A percentile compares a stretch with the other conserved stretches of the same genome.
phyloP scores from a whole-genome alignment of 1,140 invertebrate species.

The Tetragnatha versicolor region DNA sequence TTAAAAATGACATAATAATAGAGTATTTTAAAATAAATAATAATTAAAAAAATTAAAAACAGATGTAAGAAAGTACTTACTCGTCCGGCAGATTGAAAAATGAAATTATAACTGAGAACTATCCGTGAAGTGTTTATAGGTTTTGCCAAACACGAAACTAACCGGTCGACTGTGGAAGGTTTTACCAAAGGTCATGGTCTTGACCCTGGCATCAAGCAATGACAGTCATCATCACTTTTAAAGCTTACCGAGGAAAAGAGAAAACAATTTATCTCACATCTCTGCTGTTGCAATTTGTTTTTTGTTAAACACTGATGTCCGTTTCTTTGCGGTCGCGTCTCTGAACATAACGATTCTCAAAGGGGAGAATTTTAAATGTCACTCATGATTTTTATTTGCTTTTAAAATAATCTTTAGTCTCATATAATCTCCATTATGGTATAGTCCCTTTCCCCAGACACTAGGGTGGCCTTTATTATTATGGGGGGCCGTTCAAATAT shows the following conservation, averaged over 20 bases:
- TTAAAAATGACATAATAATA: too few relatives aligned
- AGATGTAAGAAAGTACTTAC: neutral
- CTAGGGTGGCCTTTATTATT: too few relatives aligned
- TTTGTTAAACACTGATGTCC: neutral
- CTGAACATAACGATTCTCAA: too few relatives aligned
- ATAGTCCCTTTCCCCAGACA: too few relatives aligned
- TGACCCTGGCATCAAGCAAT: slow-evolving; percentile 23
- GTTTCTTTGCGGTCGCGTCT: neutral
- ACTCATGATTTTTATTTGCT: too few relatives aligned
- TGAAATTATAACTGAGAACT: neutral
- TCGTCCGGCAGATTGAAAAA: slow-evolving; percentile 6
- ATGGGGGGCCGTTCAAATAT: too few relatives aligned
- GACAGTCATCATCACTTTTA: slow-evolving; percentile 29
- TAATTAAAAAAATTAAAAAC: neutral
- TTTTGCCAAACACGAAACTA: slow-evolving; percentile 8
- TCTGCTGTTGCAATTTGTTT: neutral
- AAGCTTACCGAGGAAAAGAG: slow-evolving; percentile 8
- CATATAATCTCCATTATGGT: too few relatives aligned
- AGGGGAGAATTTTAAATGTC: too few relatives aligned
- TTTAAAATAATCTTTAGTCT: too few relatives aligned
- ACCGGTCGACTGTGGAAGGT: slow-evolving; percentile 42
- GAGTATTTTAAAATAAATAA: neutral
- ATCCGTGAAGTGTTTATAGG: neutral
- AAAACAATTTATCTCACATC: neutral
- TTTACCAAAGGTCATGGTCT: slow-evolving; percentile 53